Evolutionary conservation across 1,140 invertebrate genomes (phyloP), one percentile per base, ranked within the genome.

Genomic region (Oscheius sp.): DNA sequence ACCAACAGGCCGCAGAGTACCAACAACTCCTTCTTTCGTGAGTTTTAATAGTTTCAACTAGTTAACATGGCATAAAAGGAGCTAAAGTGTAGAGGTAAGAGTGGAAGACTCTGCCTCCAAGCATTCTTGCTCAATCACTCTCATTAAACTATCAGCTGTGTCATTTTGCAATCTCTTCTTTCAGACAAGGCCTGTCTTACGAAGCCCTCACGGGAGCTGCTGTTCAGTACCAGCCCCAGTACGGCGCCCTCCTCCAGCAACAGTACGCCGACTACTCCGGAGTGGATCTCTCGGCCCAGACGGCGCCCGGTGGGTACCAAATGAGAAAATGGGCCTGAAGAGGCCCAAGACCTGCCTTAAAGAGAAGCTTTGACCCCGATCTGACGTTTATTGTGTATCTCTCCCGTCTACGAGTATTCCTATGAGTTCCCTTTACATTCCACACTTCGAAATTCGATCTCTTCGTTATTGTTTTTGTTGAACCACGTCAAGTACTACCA

Each of bases 1-100:
- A 78, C 29, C 77, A 78, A 46, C 77, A 79, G 38, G 69, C 68
- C 29, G 64, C 42, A 18, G 71, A 70, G 38, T 73, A 77, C 61
- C 72, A 74, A 28, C 72, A 74, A 36, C 10, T 74, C 15, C 29
- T 74, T 13, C 23, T 74, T 2, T 45, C 28, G 72, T 74, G 23
- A 59, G 55, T n/a, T n/a, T n/a, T n/a, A n/a, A n/a, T n/a, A n/a
- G n/a, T n/a, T n/a, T n/a, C n/a, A n/a, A n/a, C n/a, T n/a, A n/a
- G n/a, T n/a, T n/a, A n/a, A n/a, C n/a, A n/a, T n/a, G n/a, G n/a
- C n/a, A n/a, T n/a, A n/a, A n/a, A n/a, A n/a, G n/a, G n/a, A n/a
- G n/a, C n/a, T n/a, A n/a, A n/a, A n/a, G n/a, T 55, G 15, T 38
- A 20, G 38, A n/a, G n/a, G n/a, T n/a, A n/a, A n/a, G n/a, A n/a